These are phyloP conservation scores for Sinocyclocheilus grahami DNA, from an alignment of 2,113 vertebrate species.

Conservation along the genomic window DNA sequence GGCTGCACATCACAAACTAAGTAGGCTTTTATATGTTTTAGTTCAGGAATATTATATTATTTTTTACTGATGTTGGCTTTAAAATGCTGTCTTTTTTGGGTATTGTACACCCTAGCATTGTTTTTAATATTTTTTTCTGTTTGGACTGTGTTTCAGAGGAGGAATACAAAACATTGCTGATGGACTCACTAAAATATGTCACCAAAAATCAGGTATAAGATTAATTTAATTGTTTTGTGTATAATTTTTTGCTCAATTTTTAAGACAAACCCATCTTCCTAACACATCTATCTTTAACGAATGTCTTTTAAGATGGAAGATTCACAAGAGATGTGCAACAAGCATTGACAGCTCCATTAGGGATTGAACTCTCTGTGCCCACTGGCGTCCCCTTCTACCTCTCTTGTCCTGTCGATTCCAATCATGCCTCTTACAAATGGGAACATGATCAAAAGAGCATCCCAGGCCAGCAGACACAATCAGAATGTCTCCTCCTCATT, in stretches of 20 bases:
- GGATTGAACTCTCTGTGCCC: constrained; percentile 56
- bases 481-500: constrained; percentile 74
- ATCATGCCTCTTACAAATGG: constrained; percentile 77
- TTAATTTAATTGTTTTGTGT: neutral
- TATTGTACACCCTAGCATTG: neutral
- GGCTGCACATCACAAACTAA: constrained; percentile 64
- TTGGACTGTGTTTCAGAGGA: constrained; percentile 59
- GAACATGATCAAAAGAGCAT: constrained; percentile 45
- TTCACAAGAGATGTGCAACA: constrained; percentile 49
- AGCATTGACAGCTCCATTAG: neutral
- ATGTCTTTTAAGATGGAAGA: constrained; percentile 45
- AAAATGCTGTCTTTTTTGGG: neutral
- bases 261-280: neutral
- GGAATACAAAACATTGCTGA: constrained; percentile 69
- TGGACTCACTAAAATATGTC: constrained; percentile 65
- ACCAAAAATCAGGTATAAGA: constrained; percentile 6
- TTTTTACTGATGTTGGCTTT: neutral
- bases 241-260: neutral
- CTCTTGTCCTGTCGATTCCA: constrained; percentile 76
- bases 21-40: constrained; percentile 56
- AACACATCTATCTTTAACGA: neutral
- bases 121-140: constrained; percentile 1
- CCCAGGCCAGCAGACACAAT: constrained; percentile 67
- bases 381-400: constrained; percentile 70
- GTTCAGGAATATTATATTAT: neutral